Conservation (phyloP, 2,113 vertebrate genomes). For the Dicerorhinus sumatrensis region DNA sequence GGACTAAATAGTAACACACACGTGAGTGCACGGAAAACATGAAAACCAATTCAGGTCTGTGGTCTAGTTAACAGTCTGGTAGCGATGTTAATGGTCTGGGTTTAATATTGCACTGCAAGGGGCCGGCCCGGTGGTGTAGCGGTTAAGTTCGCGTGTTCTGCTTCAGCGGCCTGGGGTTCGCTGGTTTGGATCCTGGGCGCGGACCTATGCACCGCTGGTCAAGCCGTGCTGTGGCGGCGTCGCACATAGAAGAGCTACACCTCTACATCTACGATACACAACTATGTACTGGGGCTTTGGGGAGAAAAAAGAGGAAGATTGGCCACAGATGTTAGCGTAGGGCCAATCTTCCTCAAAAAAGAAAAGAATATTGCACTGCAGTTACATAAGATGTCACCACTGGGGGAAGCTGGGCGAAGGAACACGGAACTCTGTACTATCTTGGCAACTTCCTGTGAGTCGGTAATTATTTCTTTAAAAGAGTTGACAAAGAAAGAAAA, state of each 20-base stretch:
- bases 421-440: not conserved
- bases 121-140: no score
- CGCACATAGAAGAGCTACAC: no score
- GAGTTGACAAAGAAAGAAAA: not conserved
- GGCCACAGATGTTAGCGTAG: no score
- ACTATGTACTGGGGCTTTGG: no score
- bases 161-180: no score
- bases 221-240: no score
- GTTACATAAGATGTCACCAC: accelerated
- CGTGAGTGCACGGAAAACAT: accelerated
- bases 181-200: no score
- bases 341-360: no score
- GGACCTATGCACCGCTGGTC: no score
- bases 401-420: not conserved
- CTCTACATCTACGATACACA: no score
- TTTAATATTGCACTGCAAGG: accelerated
- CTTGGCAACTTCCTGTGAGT: not conserved
- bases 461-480: not conserved
- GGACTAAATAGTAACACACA: not conserved
- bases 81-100: accelerated
- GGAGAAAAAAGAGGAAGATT: no score
- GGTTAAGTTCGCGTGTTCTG: no score
- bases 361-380: accelerated
- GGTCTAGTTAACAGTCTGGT: accelerated
- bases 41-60: not conserved